Base-by-base conservation (phyloP, 2,888 invertebrate genomes). In the Buathra laborator region DNA sequence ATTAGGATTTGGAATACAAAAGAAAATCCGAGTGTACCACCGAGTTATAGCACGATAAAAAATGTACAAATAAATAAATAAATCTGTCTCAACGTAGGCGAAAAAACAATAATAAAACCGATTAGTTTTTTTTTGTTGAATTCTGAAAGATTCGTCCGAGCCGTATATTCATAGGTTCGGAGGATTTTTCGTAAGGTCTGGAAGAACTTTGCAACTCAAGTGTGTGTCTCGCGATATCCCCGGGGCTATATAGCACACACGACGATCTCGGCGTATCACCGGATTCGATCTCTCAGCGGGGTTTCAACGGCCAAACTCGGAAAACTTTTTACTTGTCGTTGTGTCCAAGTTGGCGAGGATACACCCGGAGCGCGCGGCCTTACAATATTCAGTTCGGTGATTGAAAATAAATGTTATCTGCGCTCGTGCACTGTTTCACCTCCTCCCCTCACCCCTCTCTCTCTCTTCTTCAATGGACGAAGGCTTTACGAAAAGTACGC, bases 331-430 rank as follows among this genome's bases (percentile, higher is more conserved):
- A 46, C 68, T 68, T 59, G 53, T 46, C 71, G 62, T 66, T 44
- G 64, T 80, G 51, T 74, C 77, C 67, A 77, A 84, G 37, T 84
- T 84, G 81, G 72, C 84, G 44, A 44, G 29, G 75, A 37, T 72
- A 77, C 72, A 68, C 80, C 53, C 53, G 4, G 71, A 51, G 67
- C 64, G 12, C 37, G 24, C 74, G 29, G 3, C 75, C n/a, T 14
- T 75, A 37, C 70, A 76, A 84, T 80, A 84, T 80, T 84, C 71
- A 76, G 66, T 68, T 77, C 37, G 46, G 64, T 68, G 76, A 84
- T 84, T 77, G 81, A 81, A 84, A 84, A 81, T 77, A 80, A 84
- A 76, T 81, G 76, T 84, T 76, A 67, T 81, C 66, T 43, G 43
- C 59, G 44, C 48, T 75, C 51, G 48, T 62, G 72, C 72, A 78